Conservation (phyloP, 2,888 invertebrate genomes). For the Nymphalis urticae region DNA sequence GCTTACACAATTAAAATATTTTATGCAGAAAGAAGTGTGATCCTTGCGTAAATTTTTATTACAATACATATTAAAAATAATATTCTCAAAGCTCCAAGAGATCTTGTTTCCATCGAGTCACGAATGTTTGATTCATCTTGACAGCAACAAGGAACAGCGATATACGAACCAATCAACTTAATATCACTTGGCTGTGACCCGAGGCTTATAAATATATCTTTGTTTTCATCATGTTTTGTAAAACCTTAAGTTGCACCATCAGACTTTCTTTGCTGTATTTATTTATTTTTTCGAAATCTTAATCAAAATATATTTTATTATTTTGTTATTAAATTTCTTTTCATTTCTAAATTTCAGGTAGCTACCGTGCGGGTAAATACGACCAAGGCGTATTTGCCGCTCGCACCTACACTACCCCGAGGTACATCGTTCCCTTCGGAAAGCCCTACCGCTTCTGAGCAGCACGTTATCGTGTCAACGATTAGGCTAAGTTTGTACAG, state of each 20-base stretch:
- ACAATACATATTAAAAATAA: too few species aligned
- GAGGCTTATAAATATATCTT: not conserved
- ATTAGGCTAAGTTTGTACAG: slow-evolving; percentile 47
- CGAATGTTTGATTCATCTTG: slow-evolving; percentile 15
- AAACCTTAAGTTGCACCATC: too few species aligned
- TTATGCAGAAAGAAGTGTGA: too few species aligned
- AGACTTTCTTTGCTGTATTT: too few species aligned
- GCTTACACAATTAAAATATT: too few species aligned
- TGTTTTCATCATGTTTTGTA: not conserved
- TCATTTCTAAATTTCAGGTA: slow-evolving; percentile 56
- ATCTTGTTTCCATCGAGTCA: slow-evolving; percentile 5
- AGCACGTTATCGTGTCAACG: slow-evolving; percentile 34
- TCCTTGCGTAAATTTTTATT: too few species aligned
- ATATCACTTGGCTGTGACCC: not conserved
- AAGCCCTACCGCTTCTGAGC: slow-evolving; percentile 52
- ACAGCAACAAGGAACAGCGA: not conserved
- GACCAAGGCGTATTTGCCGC: slow-evolving; percentile 57
- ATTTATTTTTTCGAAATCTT: too few species aligned
- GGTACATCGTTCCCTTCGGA: slow-evolving; percentile 52
- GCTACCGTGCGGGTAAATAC: slow-evolving; percentile 67
- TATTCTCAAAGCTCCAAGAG: not conserved
- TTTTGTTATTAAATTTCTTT: not conserved
- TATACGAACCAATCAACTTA: not conserved
- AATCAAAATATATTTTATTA: too few species aligned
- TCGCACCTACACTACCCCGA: slow-evolving; percentile 48